Evolutionary conservation across 2,797 vertebrate species (phyloP).

Genomic region (Oreonectes daqikongensis): DNA sequence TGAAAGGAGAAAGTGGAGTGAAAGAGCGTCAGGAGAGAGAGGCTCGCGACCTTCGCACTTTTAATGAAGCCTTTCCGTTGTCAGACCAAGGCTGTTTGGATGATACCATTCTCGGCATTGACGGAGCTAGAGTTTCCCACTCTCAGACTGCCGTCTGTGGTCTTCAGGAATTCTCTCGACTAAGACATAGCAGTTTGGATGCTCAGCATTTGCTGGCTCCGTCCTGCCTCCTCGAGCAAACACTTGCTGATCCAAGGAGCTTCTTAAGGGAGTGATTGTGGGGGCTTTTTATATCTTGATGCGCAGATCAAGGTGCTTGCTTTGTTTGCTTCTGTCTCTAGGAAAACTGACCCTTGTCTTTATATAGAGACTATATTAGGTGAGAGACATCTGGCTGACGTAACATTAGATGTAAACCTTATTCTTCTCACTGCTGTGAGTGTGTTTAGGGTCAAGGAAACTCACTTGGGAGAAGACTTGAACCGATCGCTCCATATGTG

Average conservation of each 20-base stretch:
- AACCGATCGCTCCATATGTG: neutral
- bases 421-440: constrained; percentile 29
- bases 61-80: constrained; percentile 67
- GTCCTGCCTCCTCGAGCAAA: constrained; percentile 17
- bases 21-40: constrained; percentile 66
- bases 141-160: neutral
- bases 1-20: too few relatives aligned
- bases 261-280: constrained; percentile 21
- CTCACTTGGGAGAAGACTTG: neutral
- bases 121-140: constrained; percentile 51
- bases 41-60: constrained; percentile 72
- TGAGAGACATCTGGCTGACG: constrained; percentile 39
- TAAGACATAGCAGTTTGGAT: constrained; percentile 14
- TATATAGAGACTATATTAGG: constrained; percentile 39
- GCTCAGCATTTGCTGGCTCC: constrained; percentile 33
- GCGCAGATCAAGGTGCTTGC: constrained; percentile 32
- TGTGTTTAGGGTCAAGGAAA: constrained; percentile 2
- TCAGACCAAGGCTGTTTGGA: constrained; percentile 59
- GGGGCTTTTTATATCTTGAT: constrained; percentile 36
- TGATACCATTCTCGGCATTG: constrained; percentile 57
- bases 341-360: constrained; percentile 40
- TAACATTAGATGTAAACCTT: constrained; percentile 27
- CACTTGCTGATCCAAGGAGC: constrained; percentile 30
- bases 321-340: constrained; percentile 52
- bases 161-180: constrained; percentile 33